Percentiles rank a stretch among this genome's conserved stretches.
Evolutionary conservation across 2,113 vertebrate genomes (phyloP).

Genomic region (Leptobrachium leishanense): DNA sequence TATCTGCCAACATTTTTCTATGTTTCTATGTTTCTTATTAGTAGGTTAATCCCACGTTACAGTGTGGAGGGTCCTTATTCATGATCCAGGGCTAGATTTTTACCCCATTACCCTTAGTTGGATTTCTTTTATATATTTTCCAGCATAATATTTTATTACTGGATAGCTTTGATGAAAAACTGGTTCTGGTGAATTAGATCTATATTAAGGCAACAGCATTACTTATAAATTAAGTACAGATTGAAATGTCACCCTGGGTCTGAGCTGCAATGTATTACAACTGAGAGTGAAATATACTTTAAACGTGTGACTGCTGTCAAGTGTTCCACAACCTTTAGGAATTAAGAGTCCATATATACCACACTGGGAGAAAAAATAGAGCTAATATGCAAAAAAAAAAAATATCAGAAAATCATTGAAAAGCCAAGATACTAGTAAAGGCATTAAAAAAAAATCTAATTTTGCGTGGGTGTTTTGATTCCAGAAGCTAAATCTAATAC

Average conservation of each 20-base stretch:
- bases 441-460: slow-evolving; percentile 35
- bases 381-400: not conserved
- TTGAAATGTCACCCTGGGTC: not conserved
- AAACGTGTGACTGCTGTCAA: not conserved
- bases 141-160: too few species aligned
- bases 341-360: slow-evolving; percentile 1
- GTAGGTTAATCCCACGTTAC: too few species aligned
- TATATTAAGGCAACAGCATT: not conserved
- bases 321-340: slow-evolving; percentile 6
- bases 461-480: slow-evolving; percentile 49
- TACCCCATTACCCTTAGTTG: too few species aligned
- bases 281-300: not conserved
- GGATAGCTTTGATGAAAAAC: too few species aligned
- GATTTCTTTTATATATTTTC: too few species aligned
- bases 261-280: not conserved
- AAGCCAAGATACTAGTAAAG: slow-evolving; percentile 6
- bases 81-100: too few species aligned
- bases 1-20: too few species aligned
- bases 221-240: not conserved
- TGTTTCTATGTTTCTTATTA: too few species aligned
- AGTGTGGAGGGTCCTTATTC: too few species aligned
- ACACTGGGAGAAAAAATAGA: not conserved
- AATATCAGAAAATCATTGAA: slow-evolving; percentile 26
- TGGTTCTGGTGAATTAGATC: too few species aligned
- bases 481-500: slow-evolving; percentile 52